phyloP scores from a whole-genome alignment of 2,888 invertebrate species.

The Chorisops tibialis region DNA sequence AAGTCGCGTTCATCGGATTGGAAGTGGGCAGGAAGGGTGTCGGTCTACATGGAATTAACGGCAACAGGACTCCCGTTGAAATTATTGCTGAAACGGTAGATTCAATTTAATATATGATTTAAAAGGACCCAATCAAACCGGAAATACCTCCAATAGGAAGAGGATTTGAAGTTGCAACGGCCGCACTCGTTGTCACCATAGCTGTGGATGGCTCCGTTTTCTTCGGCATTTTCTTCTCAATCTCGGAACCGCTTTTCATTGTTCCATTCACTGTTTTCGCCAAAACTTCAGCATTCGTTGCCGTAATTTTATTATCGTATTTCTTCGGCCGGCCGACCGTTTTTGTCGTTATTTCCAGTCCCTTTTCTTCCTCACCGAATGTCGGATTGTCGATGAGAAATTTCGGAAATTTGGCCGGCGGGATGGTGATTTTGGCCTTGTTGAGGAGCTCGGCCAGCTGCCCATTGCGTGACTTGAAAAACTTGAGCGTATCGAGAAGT shows the following conservation, averaged over 20 bases:
- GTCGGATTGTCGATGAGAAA: constrained; percentile 32
- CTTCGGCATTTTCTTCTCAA: background rate
- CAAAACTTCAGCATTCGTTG: background rate
- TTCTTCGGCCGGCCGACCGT: constrained; percentile 30
- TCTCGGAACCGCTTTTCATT: background rate
- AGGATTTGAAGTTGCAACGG: background rate
- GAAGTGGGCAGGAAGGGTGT: background rate
- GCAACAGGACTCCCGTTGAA: constrained; percentile 26
- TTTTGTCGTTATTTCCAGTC: background rate
- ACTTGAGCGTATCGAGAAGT: constrained; percentile 33
- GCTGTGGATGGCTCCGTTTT: no score
- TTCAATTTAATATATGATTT: background rate
- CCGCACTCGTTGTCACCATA: background rate
- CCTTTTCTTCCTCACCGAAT: constrained; percentile 22
- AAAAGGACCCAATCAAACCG: background rate
- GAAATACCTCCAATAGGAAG: background rate
- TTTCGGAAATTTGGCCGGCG: constrained; percentile 33
- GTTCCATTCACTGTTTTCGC: background rate
- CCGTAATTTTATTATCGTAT: constrained; percentile 8
- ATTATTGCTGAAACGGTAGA: constrained; percentile 24
- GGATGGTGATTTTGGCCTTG: constrained; percentile 36
- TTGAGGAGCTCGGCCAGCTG: constrained; percentile 36
- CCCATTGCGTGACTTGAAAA: constrained; percentile 35
- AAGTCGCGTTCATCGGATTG: background rate
- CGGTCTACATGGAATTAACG: constrained; percentile 24